phyloP scores from a whole-genome alignment of 30 jellyfish, hydroid and myxozoan species.

The Catostylus mosaicus region DNA sequence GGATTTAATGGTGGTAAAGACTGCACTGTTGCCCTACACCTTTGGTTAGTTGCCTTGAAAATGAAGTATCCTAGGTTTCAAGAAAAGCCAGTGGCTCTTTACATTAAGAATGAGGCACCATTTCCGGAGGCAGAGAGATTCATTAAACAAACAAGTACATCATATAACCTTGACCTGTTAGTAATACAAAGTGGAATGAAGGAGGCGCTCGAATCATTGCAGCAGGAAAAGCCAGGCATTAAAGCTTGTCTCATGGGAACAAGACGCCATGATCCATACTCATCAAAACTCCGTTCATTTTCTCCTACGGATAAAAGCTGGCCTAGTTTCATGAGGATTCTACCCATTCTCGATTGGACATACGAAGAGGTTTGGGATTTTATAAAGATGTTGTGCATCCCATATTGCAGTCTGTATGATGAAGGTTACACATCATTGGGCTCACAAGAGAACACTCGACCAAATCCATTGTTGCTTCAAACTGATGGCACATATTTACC shows the following conservation, averaged over 20 bases:
- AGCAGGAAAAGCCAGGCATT: constrained; percentile 61
- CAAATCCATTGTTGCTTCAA: constrained; percentile 68
- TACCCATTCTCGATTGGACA: constrained; percentile 95
- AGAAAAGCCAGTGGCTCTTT: constrained; percentile 62
- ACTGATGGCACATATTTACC: constrained; percentile 88
- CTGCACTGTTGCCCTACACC: constrained; percentile 92
- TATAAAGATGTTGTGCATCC: constrained; percentile 57
- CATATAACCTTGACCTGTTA: constrained; percentile 67
- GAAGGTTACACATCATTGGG: constrained; percentile 97
- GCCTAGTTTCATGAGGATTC: constrained; percentile 92
- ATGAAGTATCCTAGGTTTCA: constrained; percentile 55
- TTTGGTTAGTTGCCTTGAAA: constrained; percentile 80
- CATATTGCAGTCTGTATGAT: constrained; percentile 88
- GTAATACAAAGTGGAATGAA: constrained; percentile 75
- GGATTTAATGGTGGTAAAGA: constrained; percentile 99
- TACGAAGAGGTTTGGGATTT: constrained; percentile 95
- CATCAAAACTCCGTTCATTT: constrained; percentile 77
- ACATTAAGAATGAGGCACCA: constrained; percentile 81
- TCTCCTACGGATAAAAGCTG: constrained; percentile 89
- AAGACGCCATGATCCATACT: constrained; percentile 96
- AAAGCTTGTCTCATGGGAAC: constrained; percentile 98
- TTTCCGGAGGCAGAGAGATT: constrained; percentile 87
- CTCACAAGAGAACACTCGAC: constrained; percentile 70
- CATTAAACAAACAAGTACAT: constrained; percentile 61
- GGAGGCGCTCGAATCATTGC: constrained; percentile 78